These are phyloP conservation scores for Acanthochromis polyacanthus DNA, from an alignment of 2,113 vertebrate genomes.

Conservation along the genomic window DNA sequence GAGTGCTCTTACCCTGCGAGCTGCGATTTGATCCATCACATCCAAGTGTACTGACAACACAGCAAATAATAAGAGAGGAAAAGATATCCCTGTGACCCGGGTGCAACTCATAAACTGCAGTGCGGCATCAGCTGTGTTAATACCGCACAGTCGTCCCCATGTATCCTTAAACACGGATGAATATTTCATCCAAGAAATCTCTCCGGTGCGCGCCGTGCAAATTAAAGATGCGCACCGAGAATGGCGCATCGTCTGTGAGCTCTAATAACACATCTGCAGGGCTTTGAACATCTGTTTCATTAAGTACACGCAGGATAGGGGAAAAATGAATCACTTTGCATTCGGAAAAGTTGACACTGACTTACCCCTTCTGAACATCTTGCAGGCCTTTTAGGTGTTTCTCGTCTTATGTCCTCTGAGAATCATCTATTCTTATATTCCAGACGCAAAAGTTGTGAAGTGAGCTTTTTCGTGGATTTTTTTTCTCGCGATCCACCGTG, in stretches of 20 bases:
- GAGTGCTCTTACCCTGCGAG: conserved; percentile 56
- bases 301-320: neutral
- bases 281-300: conserved; percentile 42
- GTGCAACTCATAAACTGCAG: conserved; percentile 83
- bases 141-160: conserved; percentile 68
- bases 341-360: conserved; percentile 51
- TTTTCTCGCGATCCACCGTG: conserved; percentile 33
- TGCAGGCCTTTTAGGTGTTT: conserved; percentile 72
- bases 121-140: conserved; percentile 83
- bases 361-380: conserved; percentile 86
- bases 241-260: conserved; percentile 53
- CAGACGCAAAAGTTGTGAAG: conserved; percentile 77
- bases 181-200: conserved; percentile 70
- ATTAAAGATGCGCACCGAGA: conserved; percentile 52
- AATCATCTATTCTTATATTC: conserved; percentile 84
- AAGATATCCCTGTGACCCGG: conserved; percentile 72
- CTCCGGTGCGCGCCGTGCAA: conserved; percentile 45
- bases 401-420: conserved; percentile 71
- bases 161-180: conserved; percentile 63
- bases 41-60: conserved; percentile 56
- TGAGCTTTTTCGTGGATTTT: conserved; percentile 43
- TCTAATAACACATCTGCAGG: conserved; percentile 44
- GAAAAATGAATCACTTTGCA: neutral
- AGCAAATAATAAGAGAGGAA: conserved; percentile 60
- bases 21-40: conserved; percentile 62